phyloP scores from a whole-genome alignment of 1,140 invertebrate species.

The Dendroctonus valens region DNA sequence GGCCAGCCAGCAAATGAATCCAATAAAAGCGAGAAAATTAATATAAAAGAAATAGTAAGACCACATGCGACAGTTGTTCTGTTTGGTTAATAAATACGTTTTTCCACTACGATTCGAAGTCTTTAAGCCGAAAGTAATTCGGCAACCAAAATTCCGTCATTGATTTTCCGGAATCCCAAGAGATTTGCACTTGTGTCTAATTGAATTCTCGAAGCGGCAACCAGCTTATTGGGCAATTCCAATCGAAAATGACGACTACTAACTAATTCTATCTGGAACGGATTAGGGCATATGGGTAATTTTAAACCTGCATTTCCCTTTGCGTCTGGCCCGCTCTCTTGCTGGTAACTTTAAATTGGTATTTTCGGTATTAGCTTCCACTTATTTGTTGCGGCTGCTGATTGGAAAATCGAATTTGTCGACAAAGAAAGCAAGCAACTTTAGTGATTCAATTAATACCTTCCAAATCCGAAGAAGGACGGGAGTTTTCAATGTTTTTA shows the following conservation, averaged over 20 bases:
- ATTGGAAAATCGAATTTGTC: conserved; percentile 19
- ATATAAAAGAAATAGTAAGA: too few relatives aligned
- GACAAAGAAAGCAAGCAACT: not conserved
- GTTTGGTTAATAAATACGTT: too few relatives aligned
- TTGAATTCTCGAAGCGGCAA: conserved; percentile 43
- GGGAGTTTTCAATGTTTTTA: too few relatives aligned
- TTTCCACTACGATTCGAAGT: too few relatives aligned
- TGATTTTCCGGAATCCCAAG: conserved; percentile 7
- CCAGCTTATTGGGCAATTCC: conserved; percentile 49
- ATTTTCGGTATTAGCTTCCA: conserved; percentile 20
- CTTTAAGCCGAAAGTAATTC: too few relatives aligned
- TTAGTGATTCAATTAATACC: too few relatives aligned
- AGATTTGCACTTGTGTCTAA: conserved; percentile 43
- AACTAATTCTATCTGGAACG: conserved; percentile 46
- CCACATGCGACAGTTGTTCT: too few relatives aligned
- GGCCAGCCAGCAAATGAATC: too few relatives aligned
- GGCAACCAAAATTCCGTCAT: not conserved
- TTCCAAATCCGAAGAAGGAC: too few relatives aligned
- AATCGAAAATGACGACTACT: conserved; percentile 36
- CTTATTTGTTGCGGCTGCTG: conserved; percentile 1
- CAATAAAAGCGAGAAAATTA: too few relatives aligned
- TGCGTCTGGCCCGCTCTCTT: conserved; percentile 28
- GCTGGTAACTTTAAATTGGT: conserved; percentile 32
- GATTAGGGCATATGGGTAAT: conserved; percentile 49
- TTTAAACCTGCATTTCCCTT: conserved; percentile 42